phyloP scores from a whole-genome alignment of 2,113 vertebrate species.

The Tachuris rubrigastra region DNA sequence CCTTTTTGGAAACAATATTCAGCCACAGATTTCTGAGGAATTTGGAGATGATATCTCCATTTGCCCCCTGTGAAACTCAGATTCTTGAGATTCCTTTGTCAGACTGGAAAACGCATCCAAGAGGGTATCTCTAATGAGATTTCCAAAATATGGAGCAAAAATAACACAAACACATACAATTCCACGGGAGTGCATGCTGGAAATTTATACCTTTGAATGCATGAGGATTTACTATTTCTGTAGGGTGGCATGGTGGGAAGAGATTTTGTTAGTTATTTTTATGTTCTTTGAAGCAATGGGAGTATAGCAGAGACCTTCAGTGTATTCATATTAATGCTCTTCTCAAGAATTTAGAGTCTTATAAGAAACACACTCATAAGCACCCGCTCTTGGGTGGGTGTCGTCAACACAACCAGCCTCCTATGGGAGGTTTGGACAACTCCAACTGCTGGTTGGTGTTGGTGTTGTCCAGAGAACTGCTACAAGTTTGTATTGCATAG shows the following conservation, averaged over 20 bases:
- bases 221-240: constrained; percentile 30
- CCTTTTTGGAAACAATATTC: constrained; percentile 39
- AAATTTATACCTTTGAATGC: constrained; percentile 23
- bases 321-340: neutral
- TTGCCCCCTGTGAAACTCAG: neutral
- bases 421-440: neutral
- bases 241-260: neutral
- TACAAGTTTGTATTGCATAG: neutral
- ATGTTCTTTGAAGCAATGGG: neutral
- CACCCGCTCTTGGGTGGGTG: neutral
- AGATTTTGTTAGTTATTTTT: constrained; percentile 30
- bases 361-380: neutral
- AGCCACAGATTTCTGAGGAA: constrained; percentile 27
- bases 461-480: neutral
- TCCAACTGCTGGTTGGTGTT: neutral
- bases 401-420: neutral
- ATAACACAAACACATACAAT: neutral
- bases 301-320: neutral
- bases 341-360: neutral
- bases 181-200: neutral
- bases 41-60: neutral
- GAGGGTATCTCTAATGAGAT: neutral
- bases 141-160: constrained; percentile 5
- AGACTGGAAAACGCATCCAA: neutral
- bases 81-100: neutral